Evolutionary conservation across 2,113 vertebrate species (phyloP).

Genomic region (Oryctolagus cuniculus): mOryCun1.1 NC_091434.1:38027001-38027500

Average conservation of each 20-base stretch:
- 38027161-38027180: not conserved
- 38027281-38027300: not conserved
- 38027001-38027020: not conserved
- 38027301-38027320: not conserved
- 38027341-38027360: not conserved
- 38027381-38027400: not conserved
- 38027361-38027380: not conserved
- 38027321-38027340: not conserved
- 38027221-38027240: not conserved
- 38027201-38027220: not conserved
- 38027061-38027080: not conserved
- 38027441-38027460: no score
- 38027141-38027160: not conserved
- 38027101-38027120: not conserved
- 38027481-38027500: not conserved
- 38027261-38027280: not conserved
- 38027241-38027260: not conserved
- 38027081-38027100: not conserved
- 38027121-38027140: not conserved
- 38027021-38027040: not conserved
- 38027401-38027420: not conserved
- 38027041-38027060: not conserved
- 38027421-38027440: fast-evolving
- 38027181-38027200: not conserved
- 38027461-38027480: not conserved